Percentiles rank a stretch among this genome's conserved stretches.
These are phyloP conservation scores for Daphoenositta chrysoptera DNA, from an alignment of 2,113 vertebrate genomes.

Conservation along the genomic window DNA sequence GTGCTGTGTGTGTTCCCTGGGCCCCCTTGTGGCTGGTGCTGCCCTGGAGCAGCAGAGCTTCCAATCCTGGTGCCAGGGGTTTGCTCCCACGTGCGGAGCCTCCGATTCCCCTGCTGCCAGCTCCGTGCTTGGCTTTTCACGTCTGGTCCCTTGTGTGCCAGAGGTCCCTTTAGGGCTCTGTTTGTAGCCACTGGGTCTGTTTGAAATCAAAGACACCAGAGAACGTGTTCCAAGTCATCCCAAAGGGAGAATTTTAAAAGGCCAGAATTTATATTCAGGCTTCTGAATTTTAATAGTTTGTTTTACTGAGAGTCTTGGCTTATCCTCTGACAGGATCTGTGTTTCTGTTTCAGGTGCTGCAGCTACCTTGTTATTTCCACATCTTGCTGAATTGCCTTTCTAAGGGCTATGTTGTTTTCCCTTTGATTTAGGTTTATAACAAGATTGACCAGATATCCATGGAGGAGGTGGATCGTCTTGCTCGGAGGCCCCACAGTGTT, in stretches of 20 bases:
- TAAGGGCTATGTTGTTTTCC: background rate
- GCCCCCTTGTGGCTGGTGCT: slow-evolving; percentile 47
- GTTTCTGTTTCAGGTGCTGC: background rate
- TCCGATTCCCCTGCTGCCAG: background rate
- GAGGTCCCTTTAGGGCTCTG: background rate
- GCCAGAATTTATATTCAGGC: background rate
- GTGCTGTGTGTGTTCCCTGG: background rate
- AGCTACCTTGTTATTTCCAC: background rate
- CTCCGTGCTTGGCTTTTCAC: background rate
- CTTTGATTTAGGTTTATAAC: slow-evolving; percentile 89
- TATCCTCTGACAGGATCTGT: background rate
- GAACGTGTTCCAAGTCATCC: background rate
- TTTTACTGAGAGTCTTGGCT: background rate
- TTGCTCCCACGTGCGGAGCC: background rate
- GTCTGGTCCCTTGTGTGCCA: background rate
- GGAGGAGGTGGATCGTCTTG: slow-evolving; percentile 94
- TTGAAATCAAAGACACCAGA: background rate
- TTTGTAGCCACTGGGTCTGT: background rate
- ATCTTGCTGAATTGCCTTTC: background rate
- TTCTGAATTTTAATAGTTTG: background rate
- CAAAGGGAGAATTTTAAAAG: background rate
- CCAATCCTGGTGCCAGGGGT: fast-evolving
- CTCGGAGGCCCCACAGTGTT: slow-evolving; percentile 86
- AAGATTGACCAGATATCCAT: slow-evolving; percentile 99
- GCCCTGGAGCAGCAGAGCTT: background rate